phyloP scores from a whole-genome alignment of 2,888 invertebrate species.

The Tortricodes alternella region DNA sequence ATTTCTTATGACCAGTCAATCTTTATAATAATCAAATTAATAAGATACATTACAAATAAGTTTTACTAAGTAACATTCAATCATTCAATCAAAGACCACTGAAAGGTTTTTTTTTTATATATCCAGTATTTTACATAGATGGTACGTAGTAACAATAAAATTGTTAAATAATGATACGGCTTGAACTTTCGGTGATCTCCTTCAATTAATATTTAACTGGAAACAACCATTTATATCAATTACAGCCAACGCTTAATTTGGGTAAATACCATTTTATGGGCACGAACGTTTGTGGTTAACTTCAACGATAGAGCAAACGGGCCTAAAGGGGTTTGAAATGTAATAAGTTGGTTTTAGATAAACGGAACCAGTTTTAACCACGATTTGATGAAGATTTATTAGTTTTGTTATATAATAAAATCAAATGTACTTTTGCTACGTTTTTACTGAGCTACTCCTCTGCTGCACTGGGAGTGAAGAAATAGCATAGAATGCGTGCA shows the following conservation, averaged over 20 bases:
- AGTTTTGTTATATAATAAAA: slow-evolving; percentile 36
- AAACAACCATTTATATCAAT: slow-evolving; percentile 80
- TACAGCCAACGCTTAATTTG: slow-evolving; percentile 73
- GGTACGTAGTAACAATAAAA: slow-evolving; percentile 1
- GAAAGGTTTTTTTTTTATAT: too few relatives aligned
- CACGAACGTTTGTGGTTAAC: slow-evolving; percentile 62
- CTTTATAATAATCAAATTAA: too few relatives aligned
- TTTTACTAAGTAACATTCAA: too few relatives aligned
- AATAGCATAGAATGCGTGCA: too few relatives aligned
- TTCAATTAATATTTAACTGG: slow-evolving; percentile 75
- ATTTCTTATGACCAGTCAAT: too few relatives aligned
- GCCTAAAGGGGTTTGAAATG: slow-evolving; percentile 66
- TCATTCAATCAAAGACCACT: too few relatives aligned
- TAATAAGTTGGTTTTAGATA: slow-evolving; percentile 59
- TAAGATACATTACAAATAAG: too few relatives aligned
- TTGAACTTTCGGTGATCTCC: slow-evolving; percentile 54
- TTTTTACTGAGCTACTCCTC: too few relatives aligned
- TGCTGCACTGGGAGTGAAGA: too few relatives aligned
- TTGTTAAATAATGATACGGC: slow-evolving; percentile 6
- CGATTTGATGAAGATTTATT: slow-evolving; percentile 65
- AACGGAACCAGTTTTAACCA: slow-evolving; percentile 47
- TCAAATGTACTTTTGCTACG: not conserved
- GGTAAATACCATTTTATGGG: slow-evolving; percentile 79
- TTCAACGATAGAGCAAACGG: slow-evolving; percentile 43
- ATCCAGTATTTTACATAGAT: not conserved